Evolutionary conservation across 2,797 vertebrate species (phyloP).

Genomic region (Microchirus variegatus): DNA sequence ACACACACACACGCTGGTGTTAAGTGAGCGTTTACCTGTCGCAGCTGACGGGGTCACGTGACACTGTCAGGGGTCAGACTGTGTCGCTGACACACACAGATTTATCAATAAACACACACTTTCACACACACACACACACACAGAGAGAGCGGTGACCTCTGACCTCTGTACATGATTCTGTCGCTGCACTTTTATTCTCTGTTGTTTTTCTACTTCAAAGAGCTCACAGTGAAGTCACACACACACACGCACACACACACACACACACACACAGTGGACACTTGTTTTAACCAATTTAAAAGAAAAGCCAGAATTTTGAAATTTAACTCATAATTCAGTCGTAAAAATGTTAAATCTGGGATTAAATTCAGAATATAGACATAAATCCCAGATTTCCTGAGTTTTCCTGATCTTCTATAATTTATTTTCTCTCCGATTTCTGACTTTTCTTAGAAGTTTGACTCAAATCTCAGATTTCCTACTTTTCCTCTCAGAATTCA

Average conservation of each 20-base stretch:
- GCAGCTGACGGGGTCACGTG: slow-evolving; percentile 32
- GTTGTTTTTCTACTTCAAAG: slow-evolving; percentile 62
- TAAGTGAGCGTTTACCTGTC: slow-evolving; percentile 54
- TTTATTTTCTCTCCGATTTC: too few relatives aligned
- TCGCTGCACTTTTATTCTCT: slow-evolving; percentile 17
- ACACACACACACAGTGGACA: too few relatives aligned
- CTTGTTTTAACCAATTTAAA: too few relatives aligned
- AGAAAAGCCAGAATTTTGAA: too few relatives aligned
- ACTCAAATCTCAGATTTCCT: too few relatives aligned
- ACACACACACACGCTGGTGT: slow-evolving; percentile 13
- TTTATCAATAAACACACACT: slow-evolving; percentile 50
- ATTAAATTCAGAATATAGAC: too few relatives aligned
- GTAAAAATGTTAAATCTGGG: too few relatives aligned
- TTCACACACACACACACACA: slow-evolving; percentile 23
- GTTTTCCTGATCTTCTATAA: too few relatives aligned
- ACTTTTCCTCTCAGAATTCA: too few relatives aligned
- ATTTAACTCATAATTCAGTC: too few relatives aligned
- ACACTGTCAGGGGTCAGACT: slow-evolving; percentile 3
- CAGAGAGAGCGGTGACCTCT: not conserved
- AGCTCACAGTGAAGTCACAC: slow-evolving; percentile 3
- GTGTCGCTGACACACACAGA: slow-evolving; percentile 7
- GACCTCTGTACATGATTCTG: slow-evolving; percentile 27
- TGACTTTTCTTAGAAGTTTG: too few relatives aligned
- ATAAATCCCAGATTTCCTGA: too few relatives aligned
- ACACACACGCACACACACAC: slow-evolving; percentile 1